Evolutionary conservation across 1,140 invertebrate species (phyloP), one percentile per base, ranked within the genome.

Genomic region (Drosophila tristis): DNA sequence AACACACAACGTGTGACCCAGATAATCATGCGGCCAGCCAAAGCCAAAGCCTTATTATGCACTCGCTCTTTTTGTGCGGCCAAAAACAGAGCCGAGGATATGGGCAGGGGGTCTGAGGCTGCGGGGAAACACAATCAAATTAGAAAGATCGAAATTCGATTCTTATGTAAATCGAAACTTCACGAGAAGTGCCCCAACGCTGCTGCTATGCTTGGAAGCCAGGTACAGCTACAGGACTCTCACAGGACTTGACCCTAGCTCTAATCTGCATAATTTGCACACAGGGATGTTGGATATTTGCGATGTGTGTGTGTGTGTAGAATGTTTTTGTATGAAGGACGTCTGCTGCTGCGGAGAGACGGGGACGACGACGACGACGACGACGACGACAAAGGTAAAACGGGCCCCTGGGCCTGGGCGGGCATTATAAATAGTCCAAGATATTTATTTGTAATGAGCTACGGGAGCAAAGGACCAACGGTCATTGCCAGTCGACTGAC

Each of bases 231-330:
- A 56, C 13, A 13, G 11, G 26, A 42, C 44, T 35, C 35, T 39
- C 35, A 5, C 35, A 39, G 35, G 54, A 57, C 77, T 71, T 89
- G 82, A 87, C 84, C 82, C 84, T 39, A 11, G 35, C 35, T 79
- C 79, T 89, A 87, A 89, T 87, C 85, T 87, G 76, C 84, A 87
- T 87, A 89, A 87, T 87, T 87, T 87, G 76, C 51, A 48, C 79
- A 81, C 15, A 20, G 15, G 16, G 44, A 29, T 5, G 57, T 29
- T n/a, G 29, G 6, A 56, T 35, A 11, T 11, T 11, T 11, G 31
- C 9, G 1, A 56, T 35, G 31, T 31, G 29, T 31, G 29, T 29
- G 16, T 20, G 20, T 20, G 20, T 20, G 20, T 20, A 20, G 20
- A 20, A 20, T 20, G 20, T 1, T 31, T 31, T 31, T 7, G 31